phyloP scores from a whole-genome alignment of 2,113 vertebrate species.

The Pao palembangensis region DNA sequence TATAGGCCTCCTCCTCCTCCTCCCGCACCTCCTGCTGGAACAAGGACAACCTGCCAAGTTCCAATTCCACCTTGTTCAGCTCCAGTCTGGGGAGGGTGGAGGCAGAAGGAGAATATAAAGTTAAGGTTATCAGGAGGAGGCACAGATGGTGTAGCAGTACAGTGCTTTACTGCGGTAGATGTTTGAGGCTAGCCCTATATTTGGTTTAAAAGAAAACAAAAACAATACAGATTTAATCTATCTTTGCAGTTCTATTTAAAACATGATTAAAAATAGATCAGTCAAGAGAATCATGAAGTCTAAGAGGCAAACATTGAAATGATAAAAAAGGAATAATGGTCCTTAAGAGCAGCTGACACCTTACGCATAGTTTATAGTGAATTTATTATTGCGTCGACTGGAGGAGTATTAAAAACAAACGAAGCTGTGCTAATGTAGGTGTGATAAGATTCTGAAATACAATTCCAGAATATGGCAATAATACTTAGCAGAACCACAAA shows the following conservation, averaged over 20 bases:
- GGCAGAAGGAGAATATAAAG: conserved; percentile 4
- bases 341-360: background rate
- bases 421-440: background rate
- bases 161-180: background rate
- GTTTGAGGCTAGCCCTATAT: background rate
- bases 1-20: conserved; percentile 62
- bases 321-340: background rate
- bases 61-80: conserved; percentile 75
- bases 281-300: background rate
- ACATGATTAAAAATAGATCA: background rate
- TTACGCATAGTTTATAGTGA: too few species aligned
- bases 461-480: background rate
- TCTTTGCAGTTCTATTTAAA: background rate
- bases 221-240: background rate
- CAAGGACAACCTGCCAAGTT: conserved; percentile 64
- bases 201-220: background rate
- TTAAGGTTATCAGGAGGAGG: conserved; percentile 1
- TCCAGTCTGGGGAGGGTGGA: conserved; percentile 64
- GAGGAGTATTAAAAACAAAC: background rate
- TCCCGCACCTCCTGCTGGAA: conserved; percentile 49
- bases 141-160: background rate
- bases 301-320: background rate
- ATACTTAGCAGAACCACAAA: background rate
- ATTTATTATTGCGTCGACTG: conserved; percentile 3
- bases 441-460: background rate